Evolutionary conservation across 2,888 invertebrate genomes (phyloP).

Genomic region (Hyppa rectilinea): DNA sequence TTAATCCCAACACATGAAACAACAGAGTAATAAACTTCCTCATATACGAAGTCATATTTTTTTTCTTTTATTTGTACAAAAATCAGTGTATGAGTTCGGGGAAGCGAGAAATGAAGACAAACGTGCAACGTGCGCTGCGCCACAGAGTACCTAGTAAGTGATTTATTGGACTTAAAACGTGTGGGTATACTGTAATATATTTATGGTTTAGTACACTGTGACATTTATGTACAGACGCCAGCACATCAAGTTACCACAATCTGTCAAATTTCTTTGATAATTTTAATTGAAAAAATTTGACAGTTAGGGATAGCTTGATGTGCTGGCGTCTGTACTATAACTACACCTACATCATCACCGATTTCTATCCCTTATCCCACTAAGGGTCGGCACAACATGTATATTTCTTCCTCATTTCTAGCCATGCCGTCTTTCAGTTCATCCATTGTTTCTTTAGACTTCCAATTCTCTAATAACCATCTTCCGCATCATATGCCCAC

Average conservation of each 20-base stretch:
- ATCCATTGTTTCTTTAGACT: background rate
- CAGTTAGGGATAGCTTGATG: no score
- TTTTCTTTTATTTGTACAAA: conserved; percentile 41
- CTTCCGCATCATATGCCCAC: background rate
- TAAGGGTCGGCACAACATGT: no score
- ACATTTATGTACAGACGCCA: background rate
- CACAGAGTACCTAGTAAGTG: conserved; percentile 42
- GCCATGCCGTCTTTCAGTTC: background rate
- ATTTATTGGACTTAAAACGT: conserved; percentile 25
- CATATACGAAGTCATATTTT: conserved; percentile 33
- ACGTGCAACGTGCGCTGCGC: conserved; percentile 42
- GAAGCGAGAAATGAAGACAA: conserved; percentile 60
- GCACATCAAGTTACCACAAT: no score
- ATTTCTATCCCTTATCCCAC: no score
- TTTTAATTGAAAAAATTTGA: no score
- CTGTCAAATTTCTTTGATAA: no score
- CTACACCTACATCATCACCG: no score
- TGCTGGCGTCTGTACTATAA: no score
- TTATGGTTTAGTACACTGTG: conserved; percentile 3
- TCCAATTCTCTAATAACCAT: background rate
- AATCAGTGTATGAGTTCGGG: conserved; percentile 53
- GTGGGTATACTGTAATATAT: conserved; percentile 6
- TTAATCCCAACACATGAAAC: conserved; percentile 27
- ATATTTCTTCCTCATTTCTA: no score
- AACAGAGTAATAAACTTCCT: conserved; percentile 30